A percentile compares a stretch with the other conserved stretches of the same genome.
phyloP scores from a whole-genome alignment of 2,888 invertebrate species.

The Cerastis leucographa region DNA sequence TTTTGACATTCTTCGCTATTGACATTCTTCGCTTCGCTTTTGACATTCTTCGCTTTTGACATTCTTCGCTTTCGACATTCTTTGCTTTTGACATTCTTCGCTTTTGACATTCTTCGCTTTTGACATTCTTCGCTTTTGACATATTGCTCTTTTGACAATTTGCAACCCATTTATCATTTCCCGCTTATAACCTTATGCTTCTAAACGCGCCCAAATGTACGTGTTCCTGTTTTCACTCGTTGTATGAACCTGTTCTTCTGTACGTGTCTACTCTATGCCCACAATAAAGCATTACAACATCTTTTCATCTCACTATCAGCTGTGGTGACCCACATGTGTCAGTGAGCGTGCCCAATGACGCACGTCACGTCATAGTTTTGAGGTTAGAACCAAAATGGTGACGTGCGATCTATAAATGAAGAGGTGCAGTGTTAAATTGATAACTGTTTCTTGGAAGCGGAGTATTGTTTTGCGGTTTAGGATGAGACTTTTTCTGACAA shows the following conservation, averaged over 20 bases:
- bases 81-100: too few species aligned
- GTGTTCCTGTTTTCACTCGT: background rate
- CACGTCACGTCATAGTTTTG: slow-evolving; percentile 27
- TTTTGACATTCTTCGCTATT: too few species aligned
- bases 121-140: too few species aligned
- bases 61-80: too few species aligned
- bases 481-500: background rate
- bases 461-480: slow-evolving; percentile 21
- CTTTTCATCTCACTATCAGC: slow-evolving; percentile 69
- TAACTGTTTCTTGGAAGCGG: slow-evolving; percentile 16
- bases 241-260: slow-evolving; percentile 1
- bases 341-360: slow-evolving; percentile 37
- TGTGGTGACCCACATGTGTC: slow-evolving; percentile 49
- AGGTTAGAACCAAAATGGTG: slow-evolving; percentile 30
- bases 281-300: slow-evolving; percentile 44
- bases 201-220: background rate
- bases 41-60: too few species aligned
- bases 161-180: too few species aligned
- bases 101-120: too few species aligned
- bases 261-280: background rate
- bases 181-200: too few species aligned
- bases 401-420: slow-evolving; percentile 31
- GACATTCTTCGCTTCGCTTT: too few species aligned
- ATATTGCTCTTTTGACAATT: too few species aligned
- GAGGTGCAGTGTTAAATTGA: slow-evolving; percentile 16